Evolutionary conservation across 2,797 vertebrate species (phyloP).

Genomic region (Catostomus latipinnis): DNA sequence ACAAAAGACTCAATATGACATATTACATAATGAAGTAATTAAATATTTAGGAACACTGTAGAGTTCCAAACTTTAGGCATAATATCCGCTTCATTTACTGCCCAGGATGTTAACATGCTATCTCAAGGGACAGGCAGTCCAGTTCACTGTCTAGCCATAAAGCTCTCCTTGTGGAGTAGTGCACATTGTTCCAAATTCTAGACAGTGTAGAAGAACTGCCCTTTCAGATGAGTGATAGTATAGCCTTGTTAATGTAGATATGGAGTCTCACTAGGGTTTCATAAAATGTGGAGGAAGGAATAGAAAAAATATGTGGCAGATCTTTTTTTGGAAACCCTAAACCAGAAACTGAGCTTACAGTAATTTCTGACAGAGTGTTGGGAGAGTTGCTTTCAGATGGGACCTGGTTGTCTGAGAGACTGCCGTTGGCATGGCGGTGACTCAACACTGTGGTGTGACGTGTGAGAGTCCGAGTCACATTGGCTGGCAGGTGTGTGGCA

Average conservation of each 20-base stretch:
- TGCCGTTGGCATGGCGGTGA: conserved; percentile 42
- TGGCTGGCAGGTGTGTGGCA: conserved; percentile 66
- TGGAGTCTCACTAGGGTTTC: conserved; percentile 18
- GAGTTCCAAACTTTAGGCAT: background rate
- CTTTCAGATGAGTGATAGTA: conserved; percentile 21
- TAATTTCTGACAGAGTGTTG: conserved; percentile 35
- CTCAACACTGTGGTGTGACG: conserved; percentile 48
- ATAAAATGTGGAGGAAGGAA: background rate
- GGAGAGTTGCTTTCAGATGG: conserved; percentile 43
- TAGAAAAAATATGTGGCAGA: conserved; percentile 46
- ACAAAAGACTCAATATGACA: background rate
- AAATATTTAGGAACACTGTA: conserved; percentile 7
- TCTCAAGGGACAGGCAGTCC: background rate
- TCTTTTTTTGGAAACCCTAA: conserved; percentile 75
- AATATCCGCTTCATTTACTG: conserved; percentile 18
- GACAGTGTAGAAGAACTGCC: background rate
- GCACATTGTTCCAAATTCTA: background rate
- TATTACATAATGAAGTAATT: conserved; percentile 3
- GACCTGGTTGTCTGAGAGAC: conserved; percentile 36
- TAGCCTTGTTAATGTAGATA: conserved; percentile 32
- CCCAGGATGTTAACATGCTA: background rate
- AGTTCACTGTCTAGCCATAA: background rate
- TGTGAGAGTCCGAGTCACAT: conserved; percentile 53
- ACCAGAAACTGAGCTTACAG: conserved; percentile 42
- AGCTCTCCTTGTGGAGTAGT: conserved; percentile 10